These are phyloP conservation scores for Temnothorax longispinosus DNA, from an alignment of 1,140 invertebrate genomes.

Conservation along the genomic window DNA sequence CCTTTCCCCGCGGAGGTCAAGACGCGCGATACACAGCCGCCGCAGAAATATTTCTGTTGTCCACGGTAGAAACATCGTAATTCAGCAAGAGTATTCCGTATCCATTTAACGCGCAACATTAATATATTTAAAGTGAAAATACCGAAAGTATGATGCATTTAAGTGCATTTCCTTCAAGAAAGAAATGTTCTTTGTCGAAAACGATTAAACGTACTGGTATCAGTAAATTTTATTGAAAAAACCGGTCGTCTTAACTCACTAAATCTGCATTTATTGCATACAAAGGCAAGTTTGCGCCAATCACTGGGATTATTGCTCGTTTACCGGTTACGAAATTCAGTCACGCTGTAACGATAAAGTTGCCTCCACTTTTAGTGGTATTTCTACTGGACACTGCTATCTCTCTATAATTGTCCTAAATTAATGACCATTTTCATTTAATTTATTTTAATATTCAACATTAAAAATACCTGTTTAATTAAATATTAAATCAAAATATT, in stretches of 20 bases:
- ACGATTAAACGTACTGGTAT: neutral
- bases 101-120: neutral
- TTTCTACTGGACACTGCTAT: neutral
- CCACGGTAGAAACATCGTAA: constrained; percentile 25
- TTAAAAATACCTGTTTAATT: neutral
- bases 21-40: neutral
- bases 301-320: neutral
- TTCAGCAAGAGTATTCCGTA: neutral
- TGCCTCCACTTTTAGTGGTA: neutral
- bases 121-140: constrained; percentile 20
- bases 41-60: constrained; percentile 32
- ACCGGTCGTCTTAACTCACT: neutral
- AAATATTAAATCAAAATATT: neutral
- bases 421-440: neutral
- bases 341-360: constrained; percentile 5
- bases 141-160: constrained; percentile 8
- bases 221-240: constrained; percentile 5
- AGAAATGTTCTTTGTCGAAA: neutral
- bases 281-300: neutral
- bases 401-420: no score
- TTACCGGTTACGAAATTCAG: constrained; percentile 5
- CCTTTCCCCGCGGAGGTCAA: constrained; percentile 24
- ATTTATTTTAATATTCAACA: neutral
- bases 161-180: neutral
- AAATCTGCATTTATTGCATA: neutral